A percentile compares a stretch with the other conserved stretches of the same genome.
These are phyloP conservation scores for Alligator mississippiensis DNA, from an alignment of 2,113 vertebrate genomes.

Conservation along the genomic window DNA sequence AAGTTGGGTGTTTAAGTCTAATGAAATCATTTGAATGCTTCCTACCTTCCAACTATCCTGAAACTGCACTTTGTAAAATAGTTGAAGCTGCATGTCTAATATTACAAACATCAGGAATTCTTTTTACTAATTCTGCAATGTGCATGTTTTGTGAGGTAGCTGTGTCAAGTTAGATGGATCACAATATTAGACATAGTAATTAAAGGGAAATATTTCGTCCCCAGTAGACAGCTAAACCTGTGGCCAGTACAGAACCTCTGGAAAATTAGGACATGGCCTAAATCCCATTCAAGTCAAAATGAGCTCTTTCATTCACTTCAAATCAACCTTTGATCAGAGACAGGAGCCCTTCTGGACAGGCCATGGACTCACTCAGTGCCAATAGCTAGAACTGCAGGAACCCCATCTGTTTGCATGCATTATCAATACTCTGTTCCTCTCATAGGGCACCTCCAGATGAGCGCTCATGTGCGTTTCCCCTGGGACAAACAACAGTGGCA, in stretches of 20 bases:
- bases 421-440: neutral
- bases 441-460: too few species aligned
- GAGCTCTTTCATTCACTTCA: neutral
- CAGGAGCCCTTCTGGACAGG: neutral
- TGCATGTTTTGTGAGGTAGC: neutral
- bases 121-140: conserved; percentile 1
- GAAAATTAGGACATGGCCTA: neutral
- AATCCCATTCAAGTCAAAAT: neutral
- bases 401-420: neutral
- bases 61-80: conserved; percentile 6
- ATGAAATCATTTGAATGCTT: neutral
- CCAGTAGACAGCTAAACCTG: neutral
- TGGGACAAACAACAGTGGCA: too few species aligned
- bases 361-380: neutral
- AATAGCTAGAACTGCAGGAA: neutral
- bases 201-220: neutral
- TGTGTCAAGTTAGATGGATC: neutral
- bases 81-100: neutral
- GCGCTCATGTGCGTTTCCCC: too few species aligned
- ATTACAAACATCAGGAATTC: neutral
- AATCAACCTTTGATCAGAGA: neutral
- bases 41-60: neutral
- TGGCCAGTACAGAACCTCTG: neutral
- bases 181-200: neutral
- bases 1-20: neutral